Conservation (phyloP, 2,888 invertebrate species). For the Ochlodes sylvanus region DNA sequence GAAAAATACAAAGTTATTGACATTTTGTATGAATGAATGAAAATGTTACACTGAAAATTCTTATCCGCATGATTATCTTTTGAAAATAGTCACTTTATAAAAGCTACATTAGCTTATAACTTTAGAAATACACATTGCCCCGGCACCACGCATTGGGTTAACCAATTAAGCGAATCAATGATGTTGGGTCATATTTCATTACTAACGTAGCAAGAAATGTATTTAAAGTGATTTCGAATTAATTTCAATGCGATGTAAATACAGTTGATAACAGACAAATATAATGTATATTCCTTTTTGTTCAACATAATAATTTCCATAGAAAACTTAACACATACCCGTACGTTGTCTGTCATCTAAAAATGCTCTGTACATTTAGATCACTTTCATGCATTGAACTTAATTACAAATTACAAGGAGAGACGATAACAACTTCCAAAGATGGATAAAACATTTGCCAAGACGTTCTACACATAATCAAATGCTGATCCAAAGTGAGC, state of each 20-base stretch:
- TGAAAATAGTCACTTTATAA: not conserved
- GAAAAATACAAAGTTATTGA: no score
- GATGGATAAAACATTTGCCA: no score
- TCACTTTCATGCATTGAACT: not conserved
- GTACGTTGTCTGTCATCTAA: no score
- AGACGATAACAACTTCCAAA: not conserved
- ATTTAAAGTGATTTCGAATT: not conserved
- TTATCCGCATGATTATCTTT: not conserved
- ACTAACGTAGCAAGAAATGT: not conserved
- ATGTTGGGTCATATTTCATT: not conserved
- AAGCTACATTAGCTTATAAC: not conserved
- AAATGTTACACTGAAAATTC: no score
- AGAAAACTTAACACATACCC: no score
- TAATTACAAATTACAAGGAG: not conserved
- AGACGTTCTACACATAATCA: no score
- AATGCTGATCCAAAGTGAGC: not conserved
- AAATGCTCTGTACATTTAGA: no score
- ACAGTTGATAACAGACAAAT: not conserved
- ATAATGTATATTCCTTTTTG: not conserved
- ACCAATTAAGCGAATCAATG: not conserved
- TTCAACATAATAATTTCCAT: no score
- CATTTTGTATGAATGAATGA: no score
- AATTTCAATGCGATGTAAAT: not conserved
- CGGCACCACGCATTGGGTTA: conserved; percentile 18
- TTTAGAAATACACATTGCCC: not conserved